Evolutionary conservation across 2,888 invertebrate species (phyloP).

Genomic region (Drosophila falleni): DNA sequence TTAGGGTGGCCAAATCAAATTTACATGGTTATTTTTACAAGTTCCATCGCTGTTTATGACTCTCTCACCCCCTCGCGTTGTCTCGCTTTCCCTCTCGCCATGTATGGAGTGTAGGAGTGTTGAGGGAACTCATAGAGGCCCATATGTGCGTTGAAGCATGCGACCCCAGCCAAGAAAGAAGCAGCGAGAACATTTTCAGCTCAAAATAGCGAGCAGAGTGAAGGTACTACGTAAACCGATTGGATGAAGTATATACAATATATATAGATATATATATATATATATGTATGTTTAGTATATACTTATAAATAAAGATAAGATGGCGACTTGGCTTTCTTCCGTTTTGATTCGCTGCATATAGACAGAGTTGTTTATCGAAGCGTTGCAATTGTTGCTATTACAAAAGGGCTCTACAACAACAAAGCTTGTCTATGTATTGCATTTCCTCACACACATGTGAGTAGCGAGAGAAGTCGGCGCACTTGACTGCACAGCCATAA

Average conservation of each 20-base stretch:
- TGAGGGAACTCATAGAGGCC: conserved; percentile 21
- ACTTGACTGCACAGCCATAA: conserved; percentile 70
- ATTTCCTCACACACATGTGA: conserved; percentile 67
- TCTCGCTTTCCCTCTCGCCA: conserved; percentile 1
- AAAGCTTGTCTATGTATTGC: conserved; percentile 45
- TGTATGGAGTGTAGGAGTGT: conserved; percentile 4
- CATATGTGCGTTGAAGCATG: conserved; percentile 73
- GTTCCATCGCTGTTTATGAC: conserved; percentile 42
- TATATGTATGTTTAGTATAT: conserved; percentile 15
- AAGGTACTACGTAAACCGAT: conserved; percentile 39
- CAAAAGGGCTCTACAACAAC: conserved; percentile 52
- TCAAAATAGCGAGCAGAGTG: conserved; percentile 59
- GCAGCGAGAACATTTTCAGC: conserved; percentile 42
- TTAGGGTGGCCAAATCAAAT: conserved; percentile 72
- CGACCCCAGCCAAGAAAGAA: conserved; percentile 81
- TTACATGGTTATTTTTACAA: conserved; percentile 74
- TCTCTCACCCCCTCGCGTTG: neutral
- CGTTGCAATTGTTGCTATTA: conserved; percentile 72
- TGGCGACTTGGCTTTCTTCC: conserved; percentile 65
- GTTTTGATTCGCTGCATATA: conserved; percentile 60
- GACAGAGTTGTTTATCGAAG: conserved; percentile 72
- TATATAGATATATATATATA: conserved; percentile 25
- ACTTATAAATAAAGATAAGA: conserved; percentile 58
- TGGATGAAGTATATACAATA: conserved; percentile 26
- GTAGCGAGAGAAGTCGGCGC: conserved; percentile 40